Conservation (phyloP, 2,797 vertebrate genomes). For the Adelosebastes latens region DNA sequence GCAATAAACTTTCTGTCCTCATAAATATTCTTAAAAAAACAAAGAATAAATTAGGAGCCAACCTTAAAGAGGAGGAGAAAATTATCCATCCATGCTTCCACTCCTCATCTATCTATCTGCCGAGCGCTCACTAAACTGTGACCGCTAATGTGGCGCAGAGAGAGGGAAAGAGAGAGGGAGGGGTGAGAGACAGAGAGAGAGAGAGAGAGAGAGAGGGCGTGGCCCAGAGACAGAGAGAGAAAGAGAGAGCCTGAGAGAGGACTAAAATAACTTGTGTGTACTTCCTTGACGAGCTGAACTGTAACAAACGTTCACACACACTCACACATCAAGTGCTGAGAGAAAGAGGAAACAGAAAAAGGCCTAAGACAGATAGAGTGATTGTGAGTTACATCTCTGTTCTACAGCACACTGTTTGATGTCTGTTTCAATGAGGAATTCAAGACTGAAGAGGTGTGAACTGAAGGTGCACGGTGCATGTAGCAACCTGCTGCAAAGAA, state of each 20-base stretch:
- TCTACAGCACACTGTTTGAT: too few species aligned
- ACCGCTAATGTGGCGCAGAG: not conserved
- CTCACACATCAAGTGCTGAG: not conserved
- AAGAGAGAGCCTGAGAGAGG: constrained; percentile 8
- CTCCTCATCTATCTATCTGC: constrained; percentile 30
- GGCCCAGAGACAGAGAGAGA: not conserved
- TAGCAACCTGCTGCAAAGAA: too few species aligned
- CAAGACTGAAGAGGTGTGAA: not conserved
- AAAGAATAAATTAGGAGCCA: constrained; percentile 39
- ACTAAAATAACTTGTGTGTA: constrained; percentile 56
- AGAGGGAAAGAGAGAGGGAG: not conserved
- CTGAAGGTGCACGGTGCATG: too few species aligned
- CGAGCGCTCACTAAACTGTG: constrained; percentile 23
- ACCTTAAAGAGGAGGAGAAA: constrained; percentile 59
- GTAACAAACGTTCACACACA: not conserved
- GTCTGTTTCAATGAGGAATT: not conserved
- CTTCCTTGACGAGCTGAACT: not conserved
- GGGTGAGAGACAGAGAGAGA: not conserved
- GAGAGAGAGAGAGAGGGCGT: constrained; percentile 22
- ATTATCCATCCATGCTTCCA: constrained; percentile 49
- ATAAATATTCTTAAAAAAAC: not conserved
- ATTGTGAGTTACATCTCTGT: not conserved
- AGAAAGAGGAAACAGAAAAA: not conserved
- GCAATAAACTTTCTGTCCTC: not conserved
- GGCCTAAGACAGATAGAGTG: not conserved